Base-by-base conservation (phyloP, 2,113 vertebrate genomes). In the Lamprotornis superbus region DNA sequence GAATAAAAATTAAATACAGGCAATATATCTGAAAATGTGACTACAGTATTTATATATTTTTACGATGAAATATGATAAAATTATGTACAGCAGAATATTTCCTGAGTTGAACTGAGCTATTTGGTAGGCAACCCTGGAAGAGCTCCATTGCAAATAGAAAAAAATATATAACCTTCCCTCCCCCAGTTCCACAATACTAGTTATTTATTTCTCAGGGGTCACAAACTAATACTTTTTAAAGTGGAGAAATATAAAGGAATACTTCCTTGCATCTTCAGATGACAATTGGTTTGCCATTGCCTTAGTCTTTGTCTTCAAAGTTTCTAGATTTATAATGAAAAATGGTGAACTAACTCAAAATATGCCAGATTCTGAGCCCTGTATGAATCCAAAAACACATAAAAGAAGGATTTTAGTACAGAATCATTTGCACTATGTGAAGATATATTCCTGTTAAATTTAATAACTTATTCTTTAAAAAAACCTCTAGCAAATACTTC, bases 111-210 rank as follows among this genome's bases (percentile, higher is more conserved):
- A n/a, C 11, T 27, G 35, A 70, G 6, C 1, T 20, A 50, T 52
- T 80, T 64, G 8, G 2, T 31, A 73, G 2, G 6, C 11, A 71
- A 47, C 27, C 7, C 3, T 2, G 0, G 42, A 85, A 55, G 2
- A 10, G 5, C 4, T 59, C 2, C 3, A 35, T 30, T 52, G 5
- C 15, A 44, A 77, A 83, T 9, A 35, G 7, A 30, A 53, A 46
- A 27, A 19, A 55, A 2, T 0, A 10, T 3, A 39, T 5, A 76
- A 6, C 1, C 0, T 4, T 1, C 3, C 20, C 12, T 6, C 9
- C 11, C 2, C 2, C 8, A 10, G 11, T 57, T 70, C 42, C n/a
- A 61, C 31, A 35, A 1, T 49, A 31, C 1, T 31, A 55, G 23
- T 40, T 83, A 61, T 33, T 74, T 74, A 33, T 61, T 70, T 83